A percentile compares a stretch with the other conserved stretches of the same genome.
Evolutionary conservation across 2,797 vertebrate species (phyloP).

Genomic region (Eidolon dupreanum): DNA sequence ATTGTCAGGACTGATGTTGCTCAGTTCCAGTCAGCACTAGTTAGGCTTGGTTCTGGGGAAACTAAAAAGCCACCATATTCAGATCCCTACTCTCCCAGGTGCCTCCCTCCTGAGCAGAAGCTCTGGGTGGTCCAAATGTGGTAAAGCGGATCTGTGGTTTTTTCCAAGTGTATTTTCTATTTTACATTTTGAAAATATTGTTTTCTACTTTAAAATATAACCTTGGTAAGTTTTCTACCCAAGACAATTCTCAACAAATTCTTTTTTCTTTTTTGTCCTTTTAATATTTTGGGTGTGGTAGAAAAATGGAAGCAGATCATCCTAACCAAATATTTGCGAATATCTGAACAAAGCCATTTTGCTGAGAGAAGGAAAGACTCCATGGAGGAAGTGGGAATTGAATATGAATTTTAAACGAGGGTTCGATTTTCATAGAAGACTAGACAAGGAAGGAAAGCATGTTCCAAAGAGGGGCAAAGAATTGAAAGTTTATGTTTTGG

Average conservation of each 20-base stretch:
- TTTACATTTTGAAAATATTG: constrained; percentile 28
- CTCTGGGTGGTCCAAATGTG: constrained; percentile 23
- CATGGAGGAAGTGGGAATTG: constrained; percentile 7
- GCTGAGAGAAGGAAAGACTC: neutral
- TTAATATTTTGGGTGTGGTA: constrained; percentile 61
- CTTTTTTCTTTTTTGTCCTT: constrained; percentile 3
- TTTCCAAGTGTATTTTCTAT: constrained; percentile 36
- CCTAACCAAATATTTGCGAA: constrained; percentile 68
- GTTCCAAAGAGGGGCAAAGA: neutral
- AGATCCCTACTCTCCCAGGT: neutral
- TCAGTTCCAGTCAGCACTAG: neutral
- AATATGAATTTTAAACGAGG: constrained; percentile 30
- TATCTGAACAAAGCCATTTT: constrained; percentile 56
- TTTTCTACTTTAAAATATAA: constrained; percentile 56
- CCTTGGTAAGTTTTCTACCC: constrained; percentile 35
- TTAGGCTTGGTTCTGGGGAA: constrained; percentile 10
- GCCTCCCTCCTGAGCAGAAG: neutral
- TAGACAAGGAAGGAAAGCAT: constrained; percentile 1
- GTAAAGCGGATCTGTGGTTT: neutral
- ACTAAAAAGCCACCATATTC: neutral
- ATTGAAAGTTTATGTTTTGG: constrained; percentile 44
- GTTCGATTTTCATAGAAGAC: neutral
- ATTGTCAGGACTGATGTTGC: neutral
- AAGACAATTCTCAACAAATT: constrained; percentile 50
- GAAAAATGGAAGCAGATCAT: constrained; percentile 56